Evolutionary conservation across 2,113 vertebrate species (phyloP).

Genomic region (Azemiops feae): DNA sequence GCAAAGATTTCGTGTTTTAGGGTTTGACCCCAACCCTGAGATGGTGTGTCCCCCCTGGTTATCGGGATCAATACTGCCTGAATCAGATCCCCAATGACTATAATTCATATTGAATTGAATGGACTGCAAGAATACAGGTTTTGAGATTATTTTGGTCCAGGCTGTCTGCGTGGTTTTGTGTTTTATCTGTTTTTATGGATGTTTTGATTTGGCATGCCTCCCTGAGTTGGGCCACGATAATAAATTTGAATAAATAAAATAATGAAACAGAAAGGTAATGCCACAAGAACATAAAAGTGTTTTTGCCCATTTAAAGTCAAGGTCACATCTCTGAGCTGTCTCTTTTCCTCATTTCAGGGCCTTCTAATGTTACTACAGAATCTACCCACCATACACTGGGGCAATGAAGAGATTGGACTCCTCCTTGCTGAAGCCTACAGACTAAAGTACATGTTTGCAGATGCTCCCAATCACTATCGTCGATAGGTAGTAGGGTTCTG

Average conservation of each 20-base stretch:
- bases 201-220: neutral
- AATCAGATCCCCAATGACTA: neutral
- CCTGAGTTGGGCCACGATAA: neutral
- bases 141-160: neutral
- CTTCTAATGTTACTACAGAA: slow-evolving; percentile 97
- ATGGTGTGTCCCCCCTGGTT: neutral
- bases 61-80: neutral
- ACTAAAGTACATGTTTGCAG: slow-evolving; percentile 99
- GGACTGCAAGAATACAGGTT: neutral
- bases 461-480: slow-evolving; percentile 96
- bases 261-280: neutral
- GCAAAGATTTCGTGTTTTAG: neutral
- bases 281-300: neutral
- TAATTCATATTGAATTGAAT: neutral
- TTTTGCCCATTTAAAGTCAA: neutral
- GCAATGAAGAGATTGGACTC: slow-evolving; percentile 95
- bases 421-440: slow-evolving; percentile 97
- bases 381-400: slow-evolving; percentile 98
- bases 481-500: slow-evolving; percentile 76
- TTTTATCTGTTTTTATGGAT: neutral
- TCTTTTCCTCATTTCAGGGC: slow-evolving; percentile 74
- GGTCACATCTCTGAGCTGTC: neutral
- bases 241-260: neutral
- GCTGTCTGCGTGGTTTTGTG: neutral
- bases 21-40: neutral